Evolutionary conservation across 2,113 vertebrate species (phyloP).

Genomic region (Brachypodius melanocephalos): DNA sequence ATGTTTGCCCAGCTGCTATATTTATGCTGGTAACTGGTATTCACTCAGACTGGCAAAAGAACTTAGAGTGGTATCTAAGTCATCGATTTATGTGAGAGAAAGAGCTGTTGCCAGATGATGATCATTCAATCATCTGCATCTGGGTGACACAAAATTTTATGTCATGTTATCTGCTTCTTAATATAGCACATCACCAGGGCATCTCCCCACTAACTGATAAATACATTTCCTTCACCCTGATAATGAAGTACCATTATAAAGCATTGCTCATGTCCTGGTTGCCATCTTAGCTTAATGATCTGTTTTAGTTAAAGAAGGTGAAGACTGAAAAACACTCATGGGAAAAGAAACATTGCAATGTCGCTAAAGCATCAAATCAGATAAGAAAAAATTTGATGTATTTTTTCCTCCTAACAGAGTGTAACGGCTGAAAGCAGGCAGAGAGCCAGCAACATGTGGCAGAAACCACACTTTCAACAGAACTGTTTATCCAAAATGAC

Average conservation of each 20-base stretch:
- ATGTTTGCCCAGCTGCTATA: neutral
- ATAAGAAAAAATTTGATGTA: neutral
- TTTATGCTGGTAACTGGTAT: neutral
- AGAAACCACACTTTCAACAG: slow-evolving; percentile 7
- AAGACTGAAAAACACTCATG: neutral
- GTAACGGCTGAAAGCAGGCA: neutral
- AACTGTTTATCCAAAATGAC: neutral
- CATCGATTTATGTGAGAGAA: slow-evolving; percentile 34
- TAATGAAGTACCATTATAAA: neutral
- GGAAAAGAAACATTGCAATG: neutral
- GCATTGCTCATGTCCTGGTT: neutral
- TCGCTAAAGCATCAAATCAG: neutral
- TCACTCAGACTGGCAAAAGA: neutral
- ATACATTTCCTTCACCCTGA: neutral
- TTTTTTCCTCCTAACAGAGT: neutral
- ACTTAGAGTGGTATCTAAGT: neutral
- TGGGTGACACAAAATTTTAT: neutral
- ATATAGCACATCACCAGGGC: neutral
- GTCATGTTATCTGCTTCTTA: neutral
- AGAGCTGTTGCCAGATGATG: neutral
- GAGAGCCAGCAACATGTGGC: slow-evolving; percentile 26
- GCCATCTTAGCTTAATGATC: neutral
- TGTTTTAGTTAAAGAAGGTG: neutral
- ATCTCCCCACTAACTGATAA: neutral
- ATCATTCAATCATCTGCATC: neutral